Conservation (phyloP, 2,113 vertebrate species). For the Notechis scutatus region DNA sequence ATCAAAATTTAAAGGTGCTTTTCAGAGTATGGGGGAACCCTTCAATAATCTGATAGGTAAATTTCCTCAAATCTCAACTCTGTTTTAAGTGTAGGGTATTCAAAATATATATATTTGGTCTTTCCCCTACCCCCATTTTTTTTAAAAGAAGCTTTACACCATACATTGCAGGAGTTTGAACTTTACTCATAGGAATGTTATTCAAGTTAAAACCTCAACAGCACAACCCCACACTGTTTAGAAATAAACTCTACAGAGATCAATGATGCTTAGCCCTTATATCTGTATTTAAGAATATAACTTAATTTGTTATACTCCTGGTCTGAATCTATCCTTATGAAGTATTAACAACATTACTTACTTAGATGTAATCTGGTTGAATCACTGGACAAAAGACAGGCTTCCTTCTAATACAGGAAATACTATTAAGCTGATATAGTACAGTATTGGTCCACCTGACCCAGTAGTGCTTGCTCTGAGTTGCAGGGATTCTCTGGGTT, state of each 20-base stretch:
- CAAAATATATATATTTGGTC: not conserved
- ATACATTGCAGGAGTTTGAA: not conserved
- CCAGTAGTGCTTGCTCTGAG: not conserved
- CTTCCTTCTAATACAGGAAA: not conserved
- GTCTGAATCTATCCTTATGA: not conserved
- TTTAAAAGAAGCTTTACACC: not conserved
- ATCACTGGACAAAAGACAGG: not conserved
- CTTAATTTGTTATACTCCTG: not conserved
- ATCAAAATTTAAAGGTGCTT: not conserved
- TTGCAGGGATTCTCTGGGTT: not conserved
- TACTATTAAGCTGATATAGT: not conserved
- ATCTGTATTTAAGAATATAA: not conserved
- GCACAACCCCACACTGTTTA: not conserved
- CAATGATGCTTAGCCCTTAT: not conserved
- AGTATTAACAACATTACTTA: not conserved
- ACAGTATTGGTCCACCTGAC: not conserved
- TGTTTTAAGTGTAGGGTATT: not conserved
- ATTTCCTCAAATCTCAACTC: not conserved
- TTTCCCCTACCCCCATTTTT: not conserved
- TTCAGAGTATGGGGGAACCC: not conserved
- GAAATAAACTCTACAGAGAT: not conserved
- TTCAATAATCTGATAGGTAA: not conserved
- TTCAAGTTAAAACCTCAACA: not conserved
- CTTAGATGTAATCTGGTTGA: too few species aligned
- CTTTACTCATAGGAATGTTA: not conserved